Percentiles rank a stretch among this genome's conserved stretches.
phyloP scores from a whole-genome alignment of 1,140 invertebrate genomes.

The Ostrea denselamellosa region DNA sequence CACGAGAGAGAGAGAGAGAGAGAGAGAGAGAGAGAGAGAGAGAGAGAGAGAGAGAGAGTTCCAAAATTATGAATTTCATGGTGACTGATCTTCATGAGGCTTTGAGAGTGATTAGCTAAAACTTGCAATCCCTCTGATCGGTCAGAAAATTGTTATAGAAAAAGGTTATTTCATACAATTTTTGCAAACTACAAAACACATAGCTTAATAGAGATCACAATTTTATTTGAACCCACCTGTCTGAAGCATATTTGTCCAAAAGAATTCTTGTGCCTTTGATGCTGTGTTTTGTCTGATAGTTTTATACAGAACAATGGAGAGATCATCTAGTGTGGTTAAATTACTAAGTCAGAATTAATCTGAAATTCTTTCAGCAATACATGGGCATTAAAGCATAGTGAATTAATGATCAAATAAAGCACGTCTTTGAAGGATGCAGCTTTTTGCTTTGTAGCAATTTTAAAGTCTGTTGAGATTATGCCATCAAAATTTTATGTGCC shows the following conservation, averaged over 20 bases:
- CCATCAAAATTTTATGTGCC: conserved; percentile 1
- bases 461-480: neutral
- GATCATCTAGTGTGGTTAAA: neutral
- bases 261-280: neutral
- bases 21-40: too few species aligned
- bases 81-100: too few species aligned
- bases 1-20: too few species aligned
- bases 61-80: too few species aligned
- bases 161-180: too few species aligned
- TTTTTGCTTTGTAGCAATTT: neutral
- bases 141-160: too few species aligned
- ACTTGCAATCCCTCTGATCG: too few species aligned
- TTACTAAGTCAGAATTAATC: neutral
- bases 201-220: too few species aligned
- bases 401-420: neutral
- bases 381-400: neutral
- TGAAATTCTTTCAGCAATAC: neutral
- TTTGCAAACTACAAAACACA: too few species aligned
- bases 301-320: neutral
- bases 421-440: neutral
- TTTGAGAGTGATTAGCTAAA: too few species aligned
- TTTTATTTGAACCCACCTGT: too few species aligned
- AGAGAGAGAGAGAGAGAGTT: too few species aligned
- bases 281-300: neutral
- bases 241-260: neutral